Base-by-base conservation (phyloP, 2,113 vertebrate species). In the Protobothrops flavoviridis region DNA sequence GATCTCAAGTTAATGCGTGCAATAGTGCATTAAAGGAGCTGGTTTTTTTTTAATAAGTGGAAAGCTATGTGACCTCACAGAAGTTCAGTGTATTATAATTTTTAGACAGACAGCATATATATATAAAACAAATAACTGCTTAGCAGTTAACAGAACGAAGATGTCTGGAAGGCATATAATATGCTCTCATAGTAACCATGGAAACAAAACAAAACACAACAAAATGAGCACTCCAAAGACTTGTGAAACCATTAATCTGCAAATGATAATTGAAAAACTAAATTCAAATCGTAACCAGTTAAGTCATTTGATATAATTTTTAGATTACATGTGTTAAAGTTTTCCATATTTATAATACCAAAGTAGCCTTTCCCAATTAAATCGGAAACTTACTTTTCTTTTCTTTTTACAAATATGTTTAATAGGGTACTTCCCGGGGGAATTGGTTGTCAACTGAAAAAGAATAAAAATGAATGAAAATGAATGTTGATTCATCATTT, bases 1-100 rank as follows among this genome's bases (percentile, higher is more conserved):
- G 6, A 53, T 55, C n/a, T 91, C 20, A 69, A 69, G 43, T 52
- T 90, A 52, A 91, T 39, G 48, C 8, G 4, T 74, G 20, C 29
- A 91, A 12, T 33, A 43, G 21, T 85, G 91, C 2, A 13, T 94
- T 96, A 94, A 94, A 92, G 91, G 91, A 48, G 90, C 3, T 74
- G 26, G 87, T 55, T 91, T 92, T 95, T 95, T 64, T 69, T 69
- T 29, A 69, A 87, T 92, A 95, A 74, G 17, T 6, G 0, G 59
- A 94, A 87, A 95, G 93, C 90, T 94, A 92, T 94, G 91, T 0
- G 2, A 94, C 87, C 93, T 96, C 95, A 90, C 53, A 88, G 95
- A 97, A 94, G 69, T 94, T 33, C 55, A 94, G 93, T 94, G 92
- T 59, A 95, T 95, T 95, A 55, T n/a, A 91, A 57, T 95, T 95